Conservation (phyloP, 2,797 vertebrate species). For the Tamandua tetradactyla region DNA sequence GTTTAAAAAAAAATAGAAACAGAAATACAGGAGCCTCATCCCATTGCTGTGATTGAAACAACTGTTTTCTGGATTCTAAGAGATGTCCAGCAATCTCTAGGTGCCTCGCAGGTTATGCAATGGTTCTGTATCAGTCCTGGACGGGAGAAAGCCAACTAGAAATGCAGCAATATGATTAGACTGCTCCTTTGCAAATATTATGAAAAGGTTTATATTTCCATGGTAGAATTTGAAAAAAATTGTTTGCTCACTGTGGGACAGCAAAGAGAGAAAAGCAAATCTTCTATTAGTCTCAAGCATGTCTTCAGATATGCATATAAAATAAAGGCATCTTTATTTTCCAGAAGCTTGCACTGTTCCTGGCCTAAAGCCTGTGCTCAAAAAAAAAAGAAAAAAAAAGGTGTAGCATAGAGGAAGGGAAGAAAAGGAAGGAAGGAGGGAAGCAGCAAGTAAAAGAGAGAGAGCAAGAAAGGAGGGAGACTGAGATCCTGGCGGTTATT, state of each 20-base stretch:
- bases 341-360: neutral
- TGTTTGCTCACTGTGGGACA: neutral
- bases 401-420: too few species aligned
- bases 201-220: neutral
- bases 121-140: neutral
- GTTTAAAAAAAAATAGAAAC: neutral
- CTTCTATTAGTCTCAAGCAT: neutral
- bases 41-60: neutral
- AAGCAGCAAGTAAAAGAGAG: too few species aligned
- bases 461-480: too few species aligned
- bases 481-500: too few species aligned
- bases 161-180: neutral
- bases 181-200: neutral
- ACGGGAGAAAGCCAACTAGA: neutral
- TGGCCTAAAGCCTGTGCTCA: too few species aligned
- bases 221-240: neutral
- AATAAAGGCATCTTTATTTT: neutral
- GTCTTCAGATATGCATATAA: neutral
- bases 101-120: fast-evolving
- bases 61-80: neutral
- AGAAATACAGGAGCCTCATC: neutral
- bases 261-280: neutral
- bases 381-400: too few species aligned
- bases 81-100: neutral
- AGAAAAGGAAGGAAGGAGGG: too few species aligned